Conservation (phyloP, 1,140 invertebrate species). For the Drosophila funebris region DNA sequence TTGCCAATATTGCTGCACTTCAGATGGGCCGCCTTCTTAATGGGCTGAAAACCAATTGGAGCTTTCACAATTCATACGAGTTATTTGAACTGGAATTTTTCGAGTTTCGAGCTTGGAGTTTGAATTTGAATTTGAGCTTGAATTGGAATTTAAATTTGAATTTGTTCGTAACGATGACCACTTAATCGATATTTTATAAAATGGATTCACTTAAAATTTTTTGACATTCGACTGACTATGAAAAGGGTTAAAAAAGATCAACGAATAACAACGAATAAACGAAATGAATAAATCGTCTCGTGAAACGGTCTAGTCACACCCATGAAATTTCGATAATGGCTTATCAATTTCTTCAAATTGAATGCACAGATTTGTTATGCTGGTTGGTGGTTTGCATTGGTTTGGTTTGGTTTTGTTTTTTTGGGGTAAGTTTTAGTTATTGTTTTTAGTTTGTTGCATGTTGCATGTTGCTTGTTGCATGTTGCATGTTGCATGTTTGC, state of each 20-base stretch:
- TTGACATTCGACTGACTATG: conserved; percentile 27
- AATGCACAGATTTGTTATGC: conserved; percentile 59
- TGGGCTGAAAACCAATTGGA: conserved; percentile 40
- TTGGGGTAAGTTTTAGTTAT: conserved; percentile 6
- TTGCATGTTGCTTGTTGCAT: conserved; percentile 22
- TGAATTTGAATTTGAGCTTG: conserved; percentile 26
- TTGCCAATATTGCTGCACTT: conserved; percentile 22
- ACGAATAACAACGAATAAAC: conserved; percentile 24
- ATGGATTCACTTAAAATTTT: conserved; percentile 42
- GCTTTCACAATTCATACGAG: conserved; percentile 8
- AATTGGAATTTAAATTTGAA: conserved; percentile 18
- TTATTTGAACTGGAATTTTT: conserved; percentile 32
- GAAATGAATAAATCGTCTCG: conserved; percentile 50
- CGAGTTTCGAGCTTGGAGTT: neutral
- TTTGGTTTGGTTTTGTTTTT: neutral
- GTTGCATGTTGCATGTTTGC: conserved; percentile 24
- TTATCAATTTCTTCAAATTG: conserved; percentile 62
- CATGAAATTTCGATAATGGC: conserved; percentile 83
- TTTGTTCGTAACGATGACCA: conserved; percentile 79
- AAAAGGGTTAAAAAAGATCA: conserved; percentile 28
- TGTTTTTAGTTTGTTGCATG: conserved; percentile 13
- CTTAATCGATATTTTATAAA: conserved; percentile 83
- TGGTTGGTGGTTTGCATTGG: conserved; percentile 42
- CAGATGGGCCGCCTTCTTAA: conserved; percentile 22
- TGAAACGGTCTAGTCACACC: conserved; percentile 50